Evolutionary conservation across 2,797 vertebrate genomes (phyloP).

Genomic region (Remorina albescens): DNA sequence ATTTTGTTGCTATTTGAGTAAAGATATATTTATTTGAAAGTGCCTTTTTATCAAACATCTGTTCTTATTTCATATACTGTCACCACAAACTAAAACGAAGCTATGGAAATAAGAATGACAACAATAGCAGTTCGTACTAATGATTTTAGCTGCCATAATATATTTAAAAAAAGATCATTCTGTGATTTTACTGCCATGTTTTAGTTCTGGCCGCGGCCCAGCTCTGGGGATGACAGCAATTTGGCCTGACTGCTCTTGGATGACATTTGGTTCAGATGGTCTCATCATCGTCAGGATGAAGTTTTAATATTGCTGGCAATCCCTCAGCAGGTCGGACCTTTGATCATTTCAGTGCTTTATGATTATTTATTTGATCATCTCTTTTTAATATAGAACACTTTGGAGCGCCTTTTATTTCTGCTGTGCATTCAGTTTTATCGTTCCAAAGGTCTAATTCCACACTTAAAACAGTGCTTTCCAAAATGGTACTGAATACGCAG

Average conservation of each 20-base stretch:
- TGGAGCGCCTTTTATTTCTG: conserved; percentile 14
- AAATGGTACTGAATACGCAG: conserved; percentile 52
- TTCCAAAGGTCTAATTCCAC: conserved; percentile 22
- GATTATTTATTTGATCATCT: conserved; percentile 16
- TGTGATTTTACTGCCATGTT: background rate
- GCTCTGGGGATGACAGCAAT: background rate
- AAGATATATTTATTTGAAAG: conserved; percentile 9
- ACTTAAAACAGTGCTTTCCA: conserved; percentile 32
- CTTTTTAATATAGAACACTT: conserved; percentile 42
- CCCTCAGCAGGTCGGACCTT: background rate
- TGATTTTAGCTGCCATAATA: background rate
- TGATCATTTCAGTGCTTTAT: background rate
- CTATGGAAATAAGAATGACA: conserved; percentile 1
- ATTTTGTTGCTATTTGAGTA: background rate
- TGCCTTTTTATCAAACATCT: conserved; percentile 17
- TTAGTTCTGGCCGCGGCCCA: too few relatives aligned
- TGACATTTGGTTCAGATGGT: background rate
- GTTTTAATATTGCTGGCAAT: background rate
- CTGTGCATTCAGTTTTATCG: conserved; percentile 30
- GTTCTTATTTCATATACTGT: background rate
- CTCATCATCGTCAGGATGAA: background rate
- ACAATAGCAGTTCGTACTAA: background rate
- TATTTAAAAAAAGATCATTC: background rate
- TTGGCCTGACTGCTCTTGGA: too few relatives aligned
- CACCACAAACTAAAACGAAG: background rate